These are phyloP conservation scores for Grantiella picta DNA, from an alignment of 2,113 vertebrate species.

Conservation along the genomic window DNA sequence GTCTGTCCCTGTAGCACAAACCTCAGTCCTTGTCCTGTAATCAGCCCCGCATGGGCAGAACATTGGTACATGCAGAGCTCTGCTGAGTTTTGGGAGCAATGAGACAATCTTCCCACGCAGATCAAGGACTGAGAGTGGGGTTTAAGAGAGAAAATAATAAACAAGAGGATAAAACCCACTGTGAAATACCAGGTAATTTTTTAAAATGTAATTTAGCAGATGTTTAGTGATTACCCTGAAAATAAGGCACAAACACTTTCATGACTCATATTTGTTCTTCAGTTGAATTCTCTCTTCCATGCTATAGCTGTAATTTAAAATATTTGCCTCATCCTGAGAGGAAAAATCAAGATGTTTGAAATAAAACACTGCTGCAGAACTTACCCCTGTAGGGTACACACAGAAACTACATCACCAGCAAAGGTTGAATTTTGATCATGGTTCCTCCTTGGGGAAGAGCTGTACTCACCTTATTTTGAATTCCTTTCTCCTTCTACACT, in stretches of 20 bases:
- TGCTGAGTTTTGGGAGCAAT: not conserved
- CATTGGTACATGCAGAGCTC: not conserved
- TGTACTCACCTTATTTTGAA: not conserved
- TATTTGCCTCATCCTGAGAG: not conserved
- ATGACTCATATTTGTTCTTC: conserved; percentile 45
- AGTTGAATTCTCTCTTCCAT: conserved; percentile 6
- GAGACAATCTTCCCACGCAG: not conserved
- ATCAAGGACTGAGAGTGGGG: not conserved
- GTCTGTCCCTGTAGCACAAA: not conserved
- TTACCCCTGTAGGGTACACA: not conserved
- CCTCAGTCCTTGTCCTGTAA: not conserved
- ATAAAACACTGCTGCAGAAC: not conserved
- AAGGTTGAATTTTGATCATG: not conserved
- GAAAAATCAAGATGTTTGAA: not conserved
- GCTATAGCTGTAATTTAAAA: conserved; percentile 32
- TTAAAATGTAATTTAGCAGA: conserved; percentile 36
- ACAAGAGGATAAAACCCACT: not conserved
- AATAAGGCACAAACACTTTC: conserved; percentile 16
- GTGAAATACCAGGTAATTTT: conserved; percentile 6
- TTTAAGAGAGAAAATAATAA: conserved; percentile 16
- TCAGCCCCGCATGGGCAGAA: not conserved
- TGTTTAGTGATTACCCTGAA: conserved; percentile 53
- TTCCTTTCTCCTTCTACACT: not conserved
- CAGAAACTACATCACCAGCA: not conserved
- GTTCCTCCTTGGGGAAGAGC: not conserved